Conservation (phyloP, 1,140 invertebrate species). For the Mactra quadrangularis region DNA sequence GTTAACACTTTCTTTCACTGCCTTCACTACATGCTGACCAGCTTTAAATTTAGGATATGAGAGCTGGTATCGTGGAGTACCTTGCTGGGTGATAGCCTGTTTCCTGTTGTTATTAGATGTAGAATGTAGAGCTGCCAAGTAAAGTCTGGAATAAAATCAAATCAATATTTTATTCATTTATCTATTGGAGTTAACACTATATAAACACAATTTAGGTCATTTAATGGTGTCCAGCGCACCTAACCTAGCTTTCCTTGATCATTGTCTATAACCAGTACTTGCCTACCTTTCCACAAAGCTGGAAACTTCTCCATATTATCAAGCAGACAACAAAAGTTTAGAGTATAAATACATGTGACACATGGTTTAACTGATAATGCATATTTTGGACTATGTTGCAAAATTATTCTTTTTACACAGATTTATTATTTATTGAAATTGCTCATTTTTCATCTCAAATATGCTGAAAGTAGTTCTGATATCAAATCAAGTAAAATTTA, state of each 20-base stretch:
- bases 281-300: too few species aligned
- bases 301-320: too few species aligned
- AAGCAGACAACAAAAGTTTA: background rate
- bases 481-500: background rate
- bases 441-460: background rate
- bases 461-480: background rate
- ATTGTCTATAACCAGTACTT: too few species aligned
- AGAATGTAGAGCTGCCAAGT: slow-evolving; percentile 2
- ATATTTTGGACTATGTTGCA: background rate
- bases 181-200: too few species aligned
- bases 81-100: background rate
- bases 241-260: too few species aligned
- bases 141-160: background rate
- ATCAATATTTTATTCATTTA: too few species aligned
- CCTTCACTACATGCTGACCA: background rate
- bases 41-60: background rate
- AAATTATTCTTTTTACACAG: background rate
- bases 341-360: background rate
- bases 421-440: background rate
- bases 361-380: background rate
- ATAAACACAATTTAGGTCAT: too few species aligned
- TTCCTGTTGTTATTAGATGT: background rate
- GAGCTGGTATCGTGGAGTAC: background rate
- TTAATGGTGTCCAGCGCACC: too few species aligned
- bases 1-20: background rate